Base-by-base conservation (phyloP, 2,888 invertebrate genomes). In the Napeogenes sylphis region DNA sequence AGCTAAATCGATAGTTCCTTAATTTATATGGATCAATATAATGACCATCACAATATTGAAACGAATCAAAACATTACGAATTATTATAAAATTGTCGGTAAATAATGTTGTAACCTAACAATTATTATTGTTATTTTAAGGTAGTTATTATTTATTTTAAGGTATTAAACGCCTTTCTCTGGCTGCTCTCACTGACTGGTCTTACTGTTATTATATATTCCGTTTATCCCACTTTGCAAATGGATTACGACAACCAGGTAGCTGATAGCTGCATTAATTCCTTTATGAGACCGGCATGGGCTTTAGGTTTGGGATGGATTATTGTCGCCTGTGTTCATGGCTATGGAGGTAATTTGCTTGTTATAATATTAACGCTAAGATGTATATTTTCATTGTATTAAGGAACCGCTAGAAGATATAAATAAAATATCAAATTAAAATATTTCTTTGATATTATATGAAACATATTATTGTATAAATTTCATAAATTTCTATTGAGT, bases 281-380 rank as follows among this genome's bases (percentile, higher is more conserved):
- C 0, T 76, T 84, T 14, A 73, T 78, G 59, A 72, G 85, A 45
- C 76, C 82, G 2, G 64, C 70, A 10, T 89, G 87, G 87, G 73
- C 78, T 3, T 54, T 77, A 0, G 80, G 75, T 13, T 56, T 86
- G 32, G 71, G 77, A 4, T 84, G 83, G 84, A 72, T 88, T 35
- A 80, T 85, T 38, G 76, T 83, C 61, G 80, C 83, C 5, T 85
- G 86, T 62, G 70, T 71, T 3, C 70, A 75, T 33, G 91, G 90
- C 58, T 86, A 87, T 73, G 87, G 83, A 76, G 87, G 89, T 87
- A 73, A 64, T 47, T 21, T 35, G 33, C 4, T 61, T 4, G 38
- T 45, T 45, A n/a, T 10, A 61, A 30, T n/a, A 14, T 54, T 45
- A 30, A 51, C 21, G 3, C 10, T 47, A 30, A 12, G 4, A 51